Evolutionary conservation across 2,888 invertebrate species (phyloP).

Genomic region (Pollenia griseotomentosa): DNA sequence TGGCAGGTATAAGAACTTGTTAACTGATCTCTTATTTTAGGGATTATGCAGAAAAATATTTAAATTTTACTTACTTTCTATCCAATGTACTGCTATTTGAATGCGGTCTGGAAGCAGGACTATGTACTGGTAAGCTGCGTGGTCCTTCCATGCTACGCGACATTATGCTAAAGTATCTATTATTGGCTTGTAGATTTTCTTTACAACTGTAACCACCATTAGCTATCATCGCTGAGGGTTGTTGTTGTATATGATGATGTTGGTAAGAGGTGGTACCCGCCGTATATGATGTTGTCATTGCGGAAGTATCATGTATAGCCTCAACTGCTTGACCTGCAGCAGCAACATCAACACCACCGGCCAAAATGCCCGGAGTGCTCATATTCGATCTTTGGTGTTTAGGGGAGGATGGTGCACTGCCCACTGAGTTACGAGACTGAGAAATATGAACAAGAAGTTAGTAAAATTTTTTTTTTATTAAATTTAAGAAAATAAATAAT

Average conservation of each 20-base stretch:
- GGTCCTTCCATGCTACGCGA: constrained; percentile 87
- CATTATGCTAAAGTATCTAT: constrained; percentile 84
- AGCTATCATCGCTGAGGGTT: constrained; percentile 62
- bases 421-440: constrained; percentile 85
- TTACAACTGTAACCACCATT: constrained; percentile 74
- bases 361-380: constrained; percentile 82
- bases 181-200: constrained; percentile 76
- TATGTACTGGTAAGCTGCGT: constrained; percentile 85
- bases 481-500: neutral
- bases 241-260: constrained; percentile 74
- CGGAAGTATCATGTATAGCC: constrained; percentile 80
- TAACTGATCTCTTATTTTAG: too few relatives aligned
- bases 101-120: constrained; percentile 82
- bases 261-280: constrained; percentile 75
- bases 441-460: constrained; percentile 15
- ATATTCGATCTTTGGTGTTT: constrained; percentile 84
- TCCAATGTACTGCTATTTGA: constrained; percentile 85
- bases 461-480: neutral
- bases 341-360: constrained; percentile 79
- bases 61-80: constrained; percentile 84
- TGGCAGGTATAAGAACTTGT: neutral
- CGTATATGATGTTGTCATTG: constrained; percentile 80
- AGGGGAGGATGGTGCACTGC: constrained; percentile 87
- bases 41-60: too few relatives aligned
- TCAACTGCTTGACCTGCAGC: constrained; percentile 83